A percentile compares a stretch with the other conserved stretches of the same genome.
Conservation (phyloP, 2,888 invertebrate species). For the Ecdyonurus torrentis region DNA sequence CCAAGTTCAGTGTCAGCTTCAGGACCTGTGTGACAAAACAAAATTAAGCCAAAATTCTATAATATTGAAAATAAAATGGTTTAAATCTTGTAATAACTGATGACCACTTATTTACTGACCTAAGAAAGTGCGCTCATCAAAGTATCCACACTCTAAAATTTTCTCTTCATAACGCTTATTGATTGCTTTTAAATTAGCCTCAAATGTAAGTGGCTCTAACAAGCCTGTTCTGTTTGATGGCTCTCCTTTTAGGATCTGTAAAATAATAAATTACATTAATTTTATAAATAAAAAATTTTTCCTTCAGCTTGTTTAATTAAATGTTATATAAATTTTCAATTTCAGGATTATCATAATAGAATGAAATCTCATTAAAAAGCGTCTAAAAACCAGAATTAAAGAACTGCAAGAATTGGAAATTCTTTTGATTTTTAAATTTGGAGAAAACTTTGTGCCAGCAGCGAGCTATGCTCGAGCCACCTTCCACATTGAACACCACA, state of each 20-base stretch:
- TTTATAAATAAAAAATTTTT: too few relatives aligned
- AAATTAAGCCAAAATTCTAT: conserved; percentile 15
- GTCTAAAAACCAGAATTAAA: too few relatives aligned
- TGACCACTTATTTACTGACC: conserved; percentile 35
- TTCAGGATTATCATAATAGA: too few relatives aligned
- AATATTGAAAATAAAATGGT: conserved; percentile 9
- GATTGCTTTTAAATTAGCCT: conserved; percentile 67
- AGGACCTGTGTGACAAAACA: conserved; percentile 21
- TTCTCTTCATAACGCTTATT: conserved; percentile 81
- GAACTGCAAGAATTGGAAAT: not conserved
- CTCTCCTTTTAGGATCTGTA: conserved; percentile 56
- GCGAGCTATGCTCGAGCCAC: too few relatives aligned
- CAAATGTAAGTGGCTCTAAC: conserved; percentile 63
- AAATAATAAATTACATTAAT: conserved; percentile 16
- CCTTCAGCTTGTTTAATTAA: too few relatives aligned
- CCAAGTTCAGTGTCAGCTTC: conserved; percentile 40
- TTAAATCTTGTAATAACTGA: too few relatives aligned
- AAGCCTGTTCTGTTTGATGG: conserved; percentile 51
- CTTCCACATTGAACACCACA: too few relatives aligned
- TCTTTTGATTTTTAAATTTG: too few relatives aligned
- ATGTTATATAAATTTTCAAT: too few relatives aligned
- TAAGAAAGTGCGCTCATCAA: conserved; percentile 92
- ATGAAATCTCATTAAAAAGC: too few relatives aligned
- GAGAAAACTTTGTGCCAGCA: too few relatives aligned
- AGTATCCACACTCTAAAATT: conserved; percentile 79